Conservation (phyloP, 2,113 vertebrate genomes). For the Sylvietta virens region DNA sequence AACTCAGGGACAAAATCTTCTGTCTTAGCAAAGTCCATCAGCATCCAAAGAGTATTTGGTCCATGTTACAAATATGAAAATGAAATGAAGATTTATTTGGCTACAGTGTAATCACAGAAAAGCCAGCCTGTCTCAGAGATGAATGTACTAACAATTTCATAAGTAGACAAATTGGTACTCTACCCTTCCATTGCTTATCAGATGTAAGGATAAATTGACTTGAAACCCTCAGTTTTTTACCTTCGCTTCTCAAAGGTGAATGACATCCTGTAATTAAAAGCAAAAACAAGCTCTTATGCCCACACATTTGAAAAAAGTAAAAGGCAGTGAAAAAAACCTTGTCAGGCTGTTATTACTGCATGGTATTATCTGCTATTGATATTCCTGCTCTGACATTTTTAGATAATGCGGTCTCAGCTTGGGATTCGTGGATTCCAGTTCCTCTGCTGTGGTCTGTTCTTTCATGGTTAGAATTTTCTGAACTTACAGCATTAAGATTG, state of each 20-base stretch:
- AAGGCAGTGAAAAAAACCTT: not conserved
- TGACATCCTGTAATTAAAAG: conserved; percentile 40
- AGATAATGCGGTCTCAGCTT: conserved; percentile 10
- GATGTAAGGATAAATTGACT: conserved; percentile 41
- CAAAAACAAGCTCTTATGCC: not conserved
- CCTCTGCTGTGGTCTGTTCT: conserved; percentile 5
- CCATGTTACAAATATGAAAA: conserved; percentile 15
- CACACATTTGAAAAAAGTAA: not conserved
- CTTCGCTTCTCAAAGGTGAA: conserved; percentile 29
- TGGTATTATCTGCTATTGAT: conserved; percentile 24
- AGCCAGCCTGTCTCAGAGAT: not conserved
- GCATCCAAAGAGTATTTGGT: not conserved
- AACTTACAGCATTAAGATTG: not conserved
- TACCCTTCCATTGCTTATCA: conserved; percentile 31
- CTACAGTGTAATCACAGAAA: not conserved
- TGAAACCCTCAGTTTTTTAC: conserved; percentile 3
- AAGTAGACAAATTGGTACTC: conserved; percentile 22
- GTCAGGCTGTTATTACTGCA: conserved; percentile 12
- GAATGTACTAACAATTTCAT: conserved; percentile 48
- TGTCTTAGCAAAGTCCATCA: not conserved
- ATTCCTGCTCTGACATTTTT: conserved; percentile 25
- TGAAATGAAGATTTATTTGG: conserved; percentile 39
- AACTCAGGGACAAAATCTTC: conserved; percentile 17
- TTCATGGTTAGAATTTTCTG: conserved; percentile 40
- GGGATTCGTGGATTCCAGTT: conserved; percentile 21